Conservation (phyloP, 2,888 invertebrate genomes). For the Apodemia hepburni region DNA sequence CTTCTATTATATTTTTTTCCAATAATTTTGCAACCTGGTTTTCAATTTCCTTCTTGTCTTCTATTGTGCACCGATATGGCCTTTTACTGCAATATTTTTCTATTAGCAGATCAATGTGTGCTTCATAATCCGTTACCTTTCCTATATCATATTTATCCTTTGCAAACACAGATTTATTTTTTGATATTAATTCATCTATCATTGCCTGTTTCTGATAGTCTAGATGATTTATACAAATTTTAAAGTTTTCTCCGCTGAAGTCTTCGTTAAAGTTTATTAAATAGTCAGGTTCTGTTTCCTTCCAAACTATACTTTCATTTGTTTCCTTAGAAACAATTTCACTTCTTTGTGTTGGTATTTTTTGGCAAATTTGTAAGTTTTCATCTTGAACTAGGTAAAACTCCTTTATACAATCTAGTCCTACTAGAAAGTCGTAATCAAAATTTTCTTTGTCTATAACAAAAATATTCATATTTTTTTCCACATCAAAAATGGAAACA, state of each 20-base stretch:
- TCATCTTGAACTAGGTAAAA: background rate
- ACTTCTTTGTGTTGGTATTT: background rate
- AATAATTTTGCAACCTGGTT: conserved; percentile 23
- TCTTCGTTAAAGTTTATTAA: conserved; percentile 31
- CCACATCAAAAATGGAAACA: conserved; percentile 29
- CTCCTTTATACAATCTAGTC: conserved; percentile 20
- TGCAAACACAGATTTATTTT: conserved; percentile 28
- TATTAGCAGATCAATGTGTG: conserved; percentile 26
- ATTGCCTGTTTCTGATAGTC: conserved; percentile 24
- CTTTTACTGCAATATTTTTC: conserved; percentile 31
- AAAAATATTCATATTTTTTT: conserved; percentile 31
- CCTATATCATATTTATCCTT: conserved; percentile 28
- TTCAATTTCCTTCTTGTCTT: conserved; percentile 23
- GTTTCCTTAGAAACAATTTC: background rate
- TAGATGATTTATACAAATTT: conserved; percentile 25
- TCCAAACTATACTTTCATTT: background rate
- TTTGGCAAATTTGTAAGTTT: background rate
- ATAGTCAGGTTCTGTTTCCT: background rate
- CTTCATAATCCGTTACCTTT: conserved; percentile 26
- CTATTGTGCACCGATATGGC: conserved; percentile 27
- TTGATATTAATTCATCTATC: conserved; percentile 26
- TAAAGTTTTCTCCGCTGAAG: conserved; percentile 25
- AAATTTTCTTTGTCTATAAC: conserved; percentile 34
- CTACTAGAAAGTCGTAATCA: conserved; percentile 35
- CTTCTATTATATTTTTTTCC: conserved; percentile 26